phyloP scores from a whole-genome alignment of 2,113 vertebrate species.

The Otolemur garnettii region DNA sequence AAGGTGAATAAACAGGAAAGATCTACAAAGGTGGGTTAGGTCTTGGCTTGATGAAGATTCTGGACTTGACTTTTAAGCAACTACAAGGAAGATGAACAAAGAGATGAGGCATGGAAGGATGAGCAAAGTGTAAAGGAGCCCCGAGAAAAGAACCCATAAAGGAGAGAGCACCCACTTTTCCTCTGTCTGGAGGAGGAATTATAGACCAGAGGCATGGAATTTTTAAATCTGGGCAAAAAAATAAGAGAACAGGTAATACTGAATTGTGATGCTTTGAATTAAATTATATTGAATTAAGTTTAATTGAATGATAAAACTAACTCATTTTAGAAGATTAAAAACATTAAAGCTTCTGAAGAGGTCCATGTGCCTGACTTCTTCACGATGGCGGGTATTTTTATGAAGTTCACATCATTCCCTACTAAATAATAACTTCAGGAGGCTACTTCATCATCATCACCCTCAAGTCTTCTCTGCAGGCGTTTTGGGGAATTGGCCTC shows the following conservation, averaged over 20 bases:
- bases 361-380: neutral
- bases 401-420: neutral
- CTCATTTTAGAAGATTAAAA: constrained; percentile 17
- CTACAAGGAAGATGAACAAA: neutral
- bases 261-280: neutral
- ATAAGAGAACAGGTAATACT: neutral
- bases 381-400: neutral
- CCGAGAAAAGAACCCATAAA: neutral
- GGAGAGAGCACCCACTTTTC: neutral
- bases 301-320: neutral
- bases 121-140: neutral
- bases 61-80: neutral
- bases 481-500: neutral
- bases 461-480: neutral
- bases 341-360: neutral
- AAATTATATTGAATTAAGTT: neutral
- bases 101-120: neutral
- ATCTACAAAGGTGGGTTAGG: neutral
- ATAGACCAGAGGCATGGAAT: neutral
- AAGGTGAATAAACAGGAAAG: neutral
- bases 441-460: neutral
- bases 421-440: neutral
- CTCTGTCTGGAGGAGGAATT: neutral
- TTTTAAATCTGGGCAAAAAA: neutral
- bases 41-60: neutral